A percentile compares a stretch with the other conserved stretches of the same genome.
Conservation (phyloP, 2,797 vertebrate genomes). For the Moxostoma hubbsi region DNA sequence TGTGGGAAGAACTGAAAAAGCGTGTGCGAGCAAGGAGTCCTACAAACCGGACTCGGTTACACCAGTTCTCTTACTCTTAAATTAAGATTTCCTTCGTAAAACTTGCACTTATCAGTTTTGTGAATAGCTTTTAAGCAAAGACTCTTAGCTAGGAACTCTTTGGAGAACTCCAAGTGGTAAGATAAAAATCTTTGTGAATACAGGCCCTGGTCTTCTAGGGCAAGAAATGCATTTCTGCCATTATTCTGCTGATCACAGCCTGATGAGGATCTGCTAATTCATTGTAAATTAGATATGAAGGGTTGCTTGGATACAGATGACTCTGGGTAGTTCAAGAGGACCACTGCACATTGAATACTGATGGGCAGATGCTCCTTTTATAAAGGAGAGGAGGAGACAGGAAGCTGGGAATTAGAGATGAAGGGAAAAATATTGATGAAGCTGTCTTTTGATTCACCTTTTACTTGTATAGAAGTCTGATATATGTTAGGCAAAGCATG, state of each 20-base stretch:
- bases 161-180: no score
- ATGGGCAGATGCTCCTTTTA: constrained; percentile 73
- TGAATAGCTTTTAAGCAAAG: no score
- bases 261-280: constrained; percentile 85
- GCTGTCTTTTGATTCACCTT: constrained; percentile 75
- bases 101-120: no score
- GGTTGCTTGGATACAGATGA: constrained; percentile 84
- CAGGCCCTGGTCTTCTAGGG: constrained; percentile 22
- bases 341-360: constrained; percentile 80
- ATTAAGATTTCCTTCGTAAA: no score
- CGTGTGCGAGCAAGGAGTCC: no score
- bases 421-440: constrained; percentile 39
- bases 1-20: no score
- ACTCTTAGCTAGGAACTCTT: no score
- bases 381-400: constrained; percentile 25
- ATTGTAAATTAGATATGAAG: constrained; percentile 82
- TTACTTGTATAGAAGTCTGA: constrained; percentile 56
- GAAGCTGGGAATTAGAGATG: constrained; percentile 28
- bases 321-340: constrained; percentile 78
- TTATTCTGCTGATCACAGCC: constrained; percentile 83
- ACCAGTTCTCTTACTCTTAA: no score
- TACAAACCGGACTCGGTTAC: no score
- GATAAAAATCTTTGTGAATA: no score
- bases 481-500: constrained; percentile 7
- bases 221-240: constrained; percentile 78